These are phyloP conservation scores for Elegia similella DNA, from an alignment of 2,888 invertebrate genomes.

Conservation along the genomic window DNA sequence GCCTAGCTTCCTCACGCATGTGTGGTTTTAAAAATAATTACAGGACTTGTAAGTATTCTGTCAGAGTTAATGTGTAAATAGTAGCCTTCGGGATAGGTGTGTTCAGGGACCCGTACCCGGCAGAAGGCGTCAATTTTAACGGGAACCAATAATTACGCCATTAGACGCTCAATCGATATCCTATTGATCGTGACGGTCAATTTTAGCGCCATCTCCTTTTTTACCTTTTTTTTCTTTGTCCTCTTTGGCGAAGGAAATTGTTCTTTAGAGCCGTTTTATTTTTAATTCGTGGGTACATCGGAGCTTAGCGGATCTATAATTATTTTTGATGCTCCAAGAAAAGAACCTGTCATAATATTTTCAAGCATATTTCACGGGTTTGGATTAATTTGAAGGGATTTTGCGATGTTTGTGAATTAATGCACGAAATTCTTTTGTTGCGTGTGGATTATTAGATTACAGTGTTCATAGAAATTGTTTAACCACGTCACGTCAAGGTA, in stretches of 20 bases:
- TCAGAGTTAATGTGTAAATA: slow-evolving; percentile 79
- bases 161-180: slow-evolving; percentile 75
- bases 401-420: neutral
- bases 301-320: slow-evolving; percentile 49
- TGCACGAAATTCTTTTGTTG: neutral
- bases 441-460: slow-evolving; percentile 1
- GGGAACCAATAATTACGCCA: slow-evolving; percentile 72
- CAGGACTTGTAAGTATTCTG: slow-evolving; percentile 72
- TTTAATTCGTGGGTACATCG: slow-evolving; percentile 47
- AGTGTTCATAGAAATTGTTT: neutral
- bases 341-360: slow-evolving; percentile 69
- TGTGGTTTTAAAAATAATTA: slow-evolving; percentile 71
- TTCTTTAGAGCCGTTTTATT: slow-evolving; percentile 21
- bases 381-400: neutral
- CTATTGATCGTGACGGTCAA: slow-evolving; percentile 56
- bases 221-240: slow-evolving; percentile 33
- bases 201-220: slow-evolving; percentile 47
- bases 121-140: slow-evolving; percentile 72
- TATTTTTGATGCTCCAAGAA: slow-evolving; percentile 56
- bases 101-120: slow-evolving; percentile 53
- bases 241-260: slow-evolving; percentile 25
- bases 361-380: slow-evolving; percentile 14
- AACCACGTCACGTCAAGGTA: neutral
- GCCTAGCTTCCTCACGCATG: slow-evolving; percentile 53
- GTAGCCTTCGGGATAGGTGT: slow-evolving; percentile 58